Percentiles rank a stretch among this genome's conserved stretches.
phyloP scores from a whole-genome alignment of 2,797 vertebrate species.

The Trichosurus vulpecula region DNA sequence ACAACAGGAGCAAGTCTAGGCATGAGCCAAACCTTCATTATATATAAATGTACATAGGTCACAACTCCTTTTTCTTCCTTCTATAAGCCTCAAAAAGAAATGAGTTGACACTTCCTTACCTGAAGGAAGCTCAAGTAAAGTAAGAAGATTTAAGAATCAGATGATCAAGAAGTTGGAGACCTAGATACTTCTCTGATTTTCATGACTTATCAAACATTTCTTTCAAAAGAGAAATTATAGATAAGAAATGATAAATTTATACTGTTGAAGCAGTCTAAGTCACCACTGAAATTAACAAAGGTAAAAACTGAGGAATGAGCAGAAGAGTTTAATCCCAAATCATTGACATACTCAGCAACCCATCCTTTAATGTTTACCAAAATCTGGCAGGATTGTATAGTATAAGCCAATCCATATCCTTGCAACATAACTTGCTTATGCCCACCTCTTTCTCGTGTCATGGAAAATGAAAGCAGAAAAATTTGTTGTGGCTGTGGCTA shows the following conservation, averaged over 20 bases:
- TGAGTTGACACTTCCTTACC: not conserved
- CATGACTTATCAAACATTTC: not conserved
- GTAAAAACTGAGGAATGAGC: not conserved
- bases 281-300: not conserved
- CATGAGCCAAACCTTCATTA: not conserved
- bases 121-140: not conserved
- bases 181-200: not conserved
- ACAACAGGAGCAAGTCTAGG: not conserved
- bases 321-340: not conserved
- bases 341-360: not conserved
- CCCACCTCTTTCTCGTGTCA: not conserved
- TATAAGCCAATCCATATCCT: not conserved
- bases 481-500: not conserved
- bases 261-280: not conserved
- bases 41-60: no score
- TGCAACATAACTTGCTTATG: not conserved
- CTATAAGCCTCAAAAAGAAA: no score
- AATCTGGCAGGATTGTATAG: not conserved
- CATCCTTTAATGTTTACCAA: not conserved
- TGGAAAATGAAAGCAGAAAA: not conserved
- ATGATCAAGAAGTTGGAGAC: not conserved
- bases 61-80: no score
- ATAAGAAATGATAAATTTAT: not conserved
- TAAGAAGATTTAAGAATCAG: not conserved
- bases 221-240: not conserved